A percentile compares a stretch with the other conserved stretches of the same genome.
Conservation (phyloP, 2,888 invertebrate genomes). For the Eupithecia vulgata region DNA sequence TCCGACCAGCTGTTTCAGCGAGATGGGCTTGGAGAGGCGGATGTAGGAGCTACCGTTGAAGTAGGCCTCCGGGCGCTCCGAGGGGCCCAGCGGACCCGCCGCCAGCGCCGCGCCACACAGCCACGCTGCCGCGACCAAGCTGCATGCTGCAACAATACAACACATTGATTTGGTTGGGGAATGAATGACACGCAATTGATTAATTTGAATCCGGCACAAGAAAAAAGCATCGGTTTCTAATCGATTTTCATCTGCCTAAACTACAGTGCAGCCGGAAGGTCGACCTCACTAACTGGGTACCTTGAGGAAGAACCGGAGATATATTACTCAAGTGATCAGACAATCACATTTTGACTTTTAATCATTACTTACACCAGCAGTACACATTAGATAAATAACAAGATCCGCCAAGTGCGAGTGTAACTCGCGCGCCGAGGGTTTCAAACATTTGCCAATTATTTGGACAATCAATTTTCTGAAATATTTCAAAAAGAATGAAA, state of each 20-base stretch:
- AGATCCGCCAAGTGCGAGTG: too few species aligned
- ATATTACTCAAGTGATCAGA: neutral
- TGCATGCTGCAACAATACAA: constrained; percentile 54
- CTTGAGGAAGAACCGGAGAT: neutral
- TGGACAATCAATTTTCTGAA: too few species aligned
- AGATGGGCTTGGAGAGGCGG: constrained; percentile 88
- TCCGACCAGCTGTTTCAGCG: constrained; percentile 91
- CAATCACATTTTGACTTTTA: neutral
- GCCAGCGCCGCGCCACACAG: constrained; percentile 50
- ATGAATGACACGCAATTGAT: neutral
- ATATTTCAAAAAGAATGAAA: too few species aligned
- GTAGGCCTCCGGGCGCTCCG: constrained; percentile 90
- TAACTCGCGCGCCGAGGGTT: too few species aligned
- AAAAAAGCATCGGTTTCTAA: neutral
- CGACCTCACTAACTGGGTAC: neutral
- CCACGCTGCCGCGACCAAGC: constrained; percentile 50
- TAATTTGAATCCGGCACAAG: neutral
- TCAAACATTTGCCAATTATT: too few species aligned
- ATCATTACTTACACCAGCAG: too few species aligned
- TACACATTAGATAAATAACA: too few species aligned
- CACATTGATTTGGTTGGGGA: neutral
- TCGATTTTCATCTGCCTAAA: neutral
- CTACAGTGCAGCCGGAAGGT: neutral
- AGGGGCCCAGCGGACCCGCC: constrained; percentile 77
- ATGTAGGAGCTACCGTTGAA: constrained; percentile 92